Evolutionary conservation across 2,797 vertebrate genomes (phyloP).

Genomic region (Mormyrops attenuatus): DNA sequence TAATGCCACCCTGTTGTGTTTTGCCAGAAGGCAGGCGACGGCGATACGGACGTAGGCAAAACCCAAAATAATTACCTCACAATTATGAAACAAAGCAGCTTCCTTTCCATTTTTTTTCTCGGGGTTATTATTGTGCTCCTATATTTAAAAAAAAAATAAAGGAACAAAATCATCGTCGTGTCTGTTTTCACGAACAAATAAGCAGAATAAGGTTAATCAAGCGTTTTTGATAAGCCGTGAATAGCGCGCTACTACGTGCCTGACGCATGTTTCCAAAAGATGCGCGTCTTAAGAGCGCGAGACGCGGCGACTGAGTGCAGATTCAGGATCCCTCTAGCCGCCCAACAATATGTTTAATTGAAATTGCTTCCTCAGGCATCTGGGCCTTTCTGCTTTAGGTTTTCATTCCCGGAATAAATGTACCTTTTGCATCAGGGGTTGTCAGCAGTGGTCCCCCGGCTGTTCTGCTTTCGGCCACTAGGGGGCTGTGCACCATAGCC

Average conservation of each 20-base stretch:
- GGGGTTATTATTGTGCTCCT: constrained; percentile 23
- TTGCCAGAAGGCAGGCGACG: constrained; percentile 20
- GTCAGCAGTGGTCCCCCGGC: constrained; percentile 22
- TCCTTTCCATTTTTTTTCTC: constrained; percentile 33
- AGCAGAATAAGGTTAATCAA: constrained; percentile 42
- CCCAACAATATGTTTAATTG: constrained; percentile 49
- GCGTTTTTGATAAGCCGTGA: constrained; percentile 40
- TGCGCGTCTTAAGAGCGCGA: constrained; percentile 16
- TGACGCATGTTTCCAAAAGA: constrained; percentile 20
- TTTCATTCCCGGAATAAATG: constrained; percentile 32
- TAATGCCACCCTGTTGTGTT: background rate
- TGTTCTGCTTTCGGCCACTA: constrained; percentile 66
- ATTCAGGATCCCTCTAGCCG: constrained; percentile 17
- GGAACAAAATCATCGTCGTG: constrained; percentile 29
- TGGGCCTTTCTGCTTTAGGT: constrained; percentile 38
- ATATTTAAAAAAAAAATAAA: constrained; percentile 34
- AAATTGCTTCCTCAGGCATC: constrained; percentile 46
- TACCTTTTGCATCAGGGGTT: constrained; percentile 26
- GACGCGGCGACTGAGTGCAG: constrained; percentile 12
- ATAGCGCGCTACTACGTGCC: constrained; percentile 31
- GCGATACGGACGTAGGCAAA: constrained; percentile 33
- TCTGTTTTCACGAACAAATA: constrained; percentile 29
- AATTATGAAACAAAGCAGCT: constrained; percentile 37
- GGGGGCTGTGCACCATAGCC: constrained; percentile 52
- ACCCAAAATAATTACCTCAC: constrained; percentile 39